A percentile compares a stretch with the other conserved stretches of the same genome.
These are phyloP conservation scores for Tipula vernalis DNA, from an alignment of 2,888 invertebrate genomes.

Conservation along the genomic window DNA sequence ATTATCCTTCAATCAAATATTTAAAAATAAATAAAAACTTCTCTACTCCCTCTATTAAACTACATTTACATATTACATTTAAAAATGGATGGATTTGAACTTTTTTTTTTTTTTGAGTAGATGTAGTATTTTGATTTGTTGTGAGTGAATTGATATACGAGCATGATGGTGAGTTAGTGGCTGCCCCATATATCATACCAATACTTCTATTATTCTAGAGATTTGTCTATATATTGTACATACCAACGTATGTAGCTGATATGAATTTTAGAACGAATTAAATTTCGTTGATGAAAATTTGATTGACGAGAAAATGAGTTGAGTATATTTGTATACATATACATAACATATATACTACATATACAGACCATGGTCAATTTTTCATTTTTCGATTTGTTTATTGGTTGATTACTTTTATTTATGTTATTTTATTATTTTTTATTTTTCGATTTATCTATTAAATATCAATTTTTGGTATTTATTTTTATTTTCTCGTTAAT, in stretches of 20 bases:
- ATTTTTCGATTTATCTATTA: not conserved
- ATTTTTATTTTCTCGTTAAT: not conserved
- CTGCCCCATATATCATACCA: not conserved
- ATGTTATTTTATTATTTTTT: not conserved
- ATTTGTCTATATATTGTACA: not conserved
- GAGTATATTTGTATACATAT: not conserved
- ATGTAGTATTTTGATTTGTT: not conserved
- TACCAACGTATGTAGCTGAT: not conserved
- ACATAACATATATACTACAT: not conserved
- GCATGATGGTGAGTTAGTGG: not conserved
- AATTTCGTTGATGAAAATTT: not conserved
- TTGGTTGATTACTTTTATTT: not conserved
- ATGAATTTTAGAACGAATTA: not conserved
- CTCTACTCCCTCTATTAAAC: not conserved
- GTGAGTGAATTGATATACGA: not conserved
- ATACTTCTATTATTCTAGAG: not conserved
- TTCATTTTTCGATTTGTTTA: not conserved
- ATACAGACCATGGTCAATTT: not conserved
- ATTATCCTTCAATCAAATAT: not conserved
- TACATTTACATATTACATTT: not conserved
- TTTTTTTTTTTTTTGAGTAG: not conserved
- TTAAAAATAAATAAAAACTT: not conserved
- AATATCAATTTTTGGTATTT: not conserved
- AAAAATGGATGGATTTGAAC: not conserved
- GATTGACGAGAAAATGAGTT: conserved; percentile 4